Base-by-base conservation (phyloP, 2,113 vertebrate genomes). In the Paraplagusia blochii region DNA sequence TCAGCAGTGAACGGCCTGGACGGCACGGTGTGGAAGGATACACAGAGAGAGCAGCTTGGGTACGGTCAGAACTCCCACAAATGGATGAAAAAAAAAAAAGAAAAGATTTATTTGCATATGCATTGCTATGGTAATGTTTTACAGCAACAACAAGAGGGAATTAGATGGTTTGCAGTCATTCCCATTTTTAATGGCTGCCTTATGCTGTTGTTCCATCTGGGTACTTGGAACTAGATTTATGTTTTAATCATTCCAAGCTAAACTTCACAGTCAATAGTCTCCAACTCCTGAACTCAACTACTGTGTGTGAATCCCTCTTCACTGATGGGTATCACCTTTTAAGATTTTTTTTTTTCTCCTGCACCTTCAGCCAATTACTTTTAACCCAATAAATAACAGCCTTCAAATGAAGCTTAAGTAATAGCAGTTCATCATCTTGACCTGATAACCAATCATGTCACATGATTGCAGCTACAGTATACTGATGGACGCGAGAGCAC, bases 281-380 rank as follows among this genome's bases (percentile, higher is more conserved):
- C 52, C 17, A n/a, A 15, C 43, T 58, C 5, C 14, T 1, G 46
- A 52, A 56, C 44, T 46, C 48, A 58, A 59, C 38, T 46, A 29
- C 2, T 4, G 22, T 29, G 22, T 29, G 22, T 29, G 22, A 29
- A 29, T 29, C 22, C 22, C 22, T 29, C 22, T 29, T 29, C 22
- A 29, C 22, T 29, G 22, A 2, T 6, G 6, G 2, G 22, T 29
- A 29, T 4, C 2, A 29, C 22, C 22, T n/a, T n/a, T n/a, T n/a
- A n/a, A 29, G 22, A 29, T 29, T 29, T 29, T 29, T 29, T 29
- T 29, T 29, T 4, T 29, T 29, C 22, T 29, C 22, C 22, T 11
- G 47, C 63, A 70, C 42, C 67, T 52, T 63, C 14, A 47, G 69
- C 64, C 72, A 79, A 79, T 82, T 77, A 72, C 61, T 49, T 58